Evolutionary conservation across 2,797 vertebrate genomes (phyloP).

Genomic region (Hydrocynus forskahlii): DNA sequence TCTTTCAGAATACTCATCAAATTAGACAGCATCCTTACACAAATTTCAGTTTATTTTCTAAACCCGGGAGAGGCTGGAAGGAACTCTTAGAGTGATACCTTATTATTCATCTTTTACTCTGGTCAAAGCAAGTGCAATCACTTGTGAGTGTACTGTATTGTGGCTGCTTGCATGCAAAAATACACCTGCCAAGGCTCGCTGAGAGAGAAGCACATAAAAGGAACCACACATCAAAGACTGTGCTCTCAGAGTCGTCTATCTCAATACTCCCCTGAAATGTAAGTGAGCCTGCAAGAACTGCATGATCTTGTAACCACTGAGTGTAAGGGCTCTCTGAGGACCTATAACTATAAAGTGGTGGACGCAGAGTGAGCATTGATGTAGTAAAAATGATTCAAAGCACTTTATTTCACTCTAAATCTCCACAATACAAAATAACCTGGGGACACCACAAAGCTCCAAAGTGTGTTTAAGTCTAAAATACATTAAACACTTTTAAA

Average conservation of each 20-base stretch:
- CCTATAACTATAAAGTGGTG: conserved; percentile 40
- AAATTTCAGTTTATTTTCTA: conserved; percentile 8
- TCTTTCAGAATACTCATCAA: neutral
- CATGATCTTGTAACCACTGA: conserved; percentile 36
- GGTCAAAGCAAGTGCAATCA: conserved; percentile 40
- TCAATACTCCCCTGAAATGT: conserved; percentile 40
- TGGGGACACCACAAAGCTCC: conserved; percentile 26
- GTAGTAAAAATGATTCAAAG: conserved; percentile 31
- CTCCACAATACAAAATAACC: conserved; percentile 25
- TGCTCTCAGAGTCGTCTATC: conserved; percentile 31
- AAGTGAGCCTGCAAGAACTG: conserved; percentile 42
- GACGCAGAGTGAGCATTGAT: conserved; percentile 31
- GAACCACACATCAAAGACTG: conserved; percentile 54
- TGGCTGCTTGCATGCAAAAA: conserved; percentile 57
- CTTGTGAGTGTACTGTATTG: conserved; percentile 26
- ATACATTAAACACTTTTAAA: conserved; percentile 23
- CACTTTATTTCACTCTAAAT: conserved; percentile 51
- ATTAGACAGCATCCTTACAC: neutral
- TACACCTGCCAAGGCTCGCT: conserved; percentile 44
- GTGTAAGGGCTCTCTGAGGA: conserved; percentile 38
- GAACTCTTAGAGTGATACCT: conserved; percentile 36
- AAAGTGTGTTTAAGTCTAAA: conserved; percentile 25
- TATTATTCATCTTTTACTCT: conserved; percentile 49
- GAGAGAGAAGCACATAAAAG: conserved; percentile 58
- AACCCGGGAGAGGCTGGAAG: neutral